These are phyloP conservation scores for Gerris lacustris DNA, from an alignment of 2,888 invertebrate genomes.

Conservation along the genomic window DNA sequence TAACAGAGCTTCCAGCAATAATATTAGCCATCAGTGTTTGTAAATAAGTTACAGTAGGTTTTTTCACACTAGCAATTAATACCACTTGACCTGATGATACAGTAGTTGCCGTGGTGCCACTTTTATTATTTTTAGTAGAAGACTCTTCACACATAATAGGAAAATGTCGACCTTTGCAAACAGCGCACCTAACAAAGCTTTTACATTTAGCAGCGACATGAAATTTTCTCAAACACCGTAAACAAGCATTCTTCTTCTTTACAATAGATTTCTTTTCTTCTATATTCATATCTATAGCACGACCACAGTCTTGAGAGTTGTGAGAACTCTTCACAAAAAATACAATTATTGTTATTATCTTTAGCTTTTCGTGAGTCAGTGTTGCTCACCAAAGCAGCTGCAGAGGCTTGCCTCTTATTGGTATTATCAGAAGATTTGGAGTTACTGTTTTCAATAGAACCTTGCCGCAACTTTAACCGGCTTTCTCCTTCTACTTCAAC, in stretches of 20 bases:
- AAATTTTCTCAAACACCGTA: conserved; percentile 12
- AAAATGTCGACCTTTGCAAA: conserved; percentile 28
- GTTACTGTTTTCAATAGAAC: conserved; percentile 18
- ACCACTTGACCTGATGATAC: background rate
- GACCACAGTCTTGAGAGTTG: conserved; percentile 26
- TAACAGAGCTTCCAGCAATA: too few relatives aligned
- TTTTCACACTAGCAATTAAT: too few relatives aligned
- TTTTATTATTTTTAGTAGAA: background rate
- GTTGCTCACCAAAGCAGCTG: conserved; percentile 4
- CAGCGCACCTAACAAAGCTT: conserved; percentile 26
- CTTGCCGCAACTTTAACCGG: conserved; percentile 24
- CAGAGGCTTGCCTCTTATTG: conserved; percentile 19
- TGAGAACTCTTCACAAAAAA: conserved; percentile 29
- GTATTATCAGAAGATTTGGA: background rate
- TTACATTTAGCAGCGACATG: conserved; percentile 28
- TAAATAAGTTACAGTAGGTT: conserved; percentile 13
- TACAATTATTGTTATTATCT: conserved; percentile 24
- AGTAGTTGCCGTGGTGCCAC: background rate
- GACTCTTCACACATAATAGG: conserved; percentile 29
- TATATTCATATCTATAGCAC: conserved; percentile 26
- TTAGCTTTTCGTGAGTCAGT: background rate
- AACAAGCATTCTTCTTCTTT: background rate
- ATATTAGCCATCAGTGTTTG: conserved; percentile 14
- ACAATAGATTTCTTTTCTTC: conserved; percentile 19
- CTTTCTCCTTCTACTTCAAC: conserved; percentile 31